Evolutionary conservation across 2,797 vertebrate genomes (phyloP).

Genomic region (Oryzias dopingdopingensis): DNA sequence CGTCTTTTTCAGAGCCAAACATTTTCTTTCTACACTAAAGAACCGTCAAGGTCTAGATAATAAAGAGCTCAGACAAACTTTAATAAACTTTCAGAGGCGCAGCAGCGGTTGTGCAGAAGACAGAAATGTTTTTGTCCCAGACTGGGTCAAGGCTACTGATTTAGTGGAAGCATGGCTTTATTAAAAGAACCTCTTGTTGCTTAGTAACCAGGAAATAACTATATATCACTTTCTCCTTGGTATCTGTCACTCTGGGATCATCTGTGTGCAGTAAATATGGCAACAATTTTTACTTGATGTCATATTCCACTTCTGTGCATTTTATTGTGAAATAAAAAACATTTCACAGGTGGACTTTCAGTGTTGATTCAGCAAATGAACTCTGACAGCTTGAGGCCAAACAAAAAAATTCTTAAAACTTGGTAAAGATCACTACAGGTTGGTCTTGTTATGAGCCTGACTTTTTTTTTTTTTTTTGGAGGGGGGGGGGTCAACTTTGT

Average conservation of each 20-base stretch:
- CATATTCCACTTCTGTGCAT: too few relatives aligned
- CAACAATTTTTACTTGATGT: not conserved
- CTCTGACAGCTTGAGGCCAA: too few relatives aligned
- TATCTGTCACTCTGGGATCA: not conserved
- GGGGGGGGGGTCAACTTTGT: too few relatives aligned
- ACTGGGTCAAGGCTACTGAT: constrained; percentile 16
- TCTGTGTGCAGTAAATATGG: not conserved
- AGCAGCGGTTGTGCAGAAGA: not conserved
- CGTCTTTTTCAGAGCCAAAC: too few relatives aligned
- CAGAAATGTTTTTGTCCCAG: constrained; percentile 2
- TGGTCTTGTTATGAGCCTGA: too few relatives aligned
- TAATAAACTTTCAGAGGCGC: not conserved
- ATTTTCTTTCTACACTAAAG: not conserved
- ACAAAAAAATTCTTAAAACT: too few relatives aligned
- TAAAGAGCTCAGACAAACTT: not conserved
- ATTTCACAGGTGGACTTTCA: too few relatives aligned
- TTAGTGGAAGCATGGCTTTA: constrained; percentile 4
- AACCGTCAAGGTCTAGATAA: not conserved
- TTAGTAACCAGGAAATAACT: constrained; percentile 31
- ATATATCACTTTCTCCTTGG: not conserved
- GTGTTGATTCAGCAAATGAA: too few relatives aligned
- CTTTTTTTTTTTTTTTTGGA: too few relatives aligned
- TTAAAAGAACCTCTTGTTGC: constrained; percentile 29
- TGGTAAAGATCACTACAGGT: too few relatives aligned
- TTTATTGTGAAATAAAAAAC: too few relatives aligned